Evolutionary conservation across 2,888 invertebrate species (phyloP).

Genomic region (Leptura quadrifasciata): DNA sequence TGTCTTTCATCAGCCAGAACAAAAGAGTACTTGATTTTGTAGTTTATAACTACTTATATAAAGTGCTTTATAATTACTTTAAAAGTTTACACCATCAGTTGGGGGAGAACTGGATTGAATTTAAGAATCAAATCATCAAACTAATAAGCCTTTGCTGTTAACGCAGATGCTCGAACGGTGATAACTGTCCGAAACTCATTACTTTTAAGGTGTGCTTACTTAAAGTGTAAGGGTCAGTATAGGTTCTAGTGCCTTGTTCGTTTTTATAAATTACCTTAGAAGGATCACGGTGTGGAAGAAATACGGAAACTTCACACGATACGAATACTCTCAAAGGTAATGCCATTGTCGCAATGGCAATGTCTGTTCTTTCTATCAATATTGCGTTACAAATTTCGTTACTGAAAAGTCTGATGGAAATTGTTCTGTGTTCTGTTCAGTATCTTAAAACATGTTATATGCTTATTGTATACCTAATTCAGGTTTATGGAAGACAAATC

Average conservation of each 20-base stretch:
- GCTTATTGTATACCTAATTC: neutral
- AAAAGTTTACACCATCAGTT: neutral
- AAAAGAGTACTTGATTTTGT: too few species aligned
- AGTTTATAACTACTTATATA: too few species aligned
- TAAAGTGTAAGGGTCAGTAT: slow-evolving; percentile 34
- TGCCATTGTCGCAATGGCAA: slow-evolving; percentile 46
- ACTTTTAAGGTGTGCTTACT: slow-evolving; percentile 45
- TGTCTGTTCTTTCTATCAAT: slow-evolving; percentile 39
- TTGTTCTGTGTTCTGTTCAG: neutral
- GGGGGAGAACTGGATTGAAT: slow-evolving; percentile 40
- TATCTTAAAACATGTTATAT: neutral
- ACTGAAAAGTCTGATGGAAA: neutral
- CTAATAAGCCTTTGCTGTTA: slow-evolving; percentile 44
- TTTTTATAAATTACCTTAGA: slow-evolving; percentile 45
- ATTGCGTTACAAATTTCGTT: slow-evolving; percentile 32
- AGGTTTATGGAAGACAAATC: too few species aligned
- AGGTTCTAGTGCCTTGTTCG: slow-evolving; percentile 24
- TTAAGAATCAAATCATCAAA: slow-evolving; percentile 51
- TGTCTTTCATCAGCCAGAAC: too few species aligned
- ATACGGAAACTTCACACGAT: slow-evolving; percentile 47
- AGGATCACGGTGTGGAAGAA: slow-evolving; percentile 51
- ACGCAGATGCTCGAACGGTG: slow-evolving; percentile 29
- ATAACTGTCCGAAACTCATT: slow-evolving; percentile 47
- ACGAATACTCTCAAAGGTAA: slow-evolving; percentile 48
- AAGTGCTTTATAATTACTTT: neutral